A percentile compares a stretch with the other conserved stretches of the same genome.
These are phyloP conservation scores for Halichoerus grypus DNA, from an alignment of 2,113 vertebrate species.

Conservation along the genomic window DNA sequence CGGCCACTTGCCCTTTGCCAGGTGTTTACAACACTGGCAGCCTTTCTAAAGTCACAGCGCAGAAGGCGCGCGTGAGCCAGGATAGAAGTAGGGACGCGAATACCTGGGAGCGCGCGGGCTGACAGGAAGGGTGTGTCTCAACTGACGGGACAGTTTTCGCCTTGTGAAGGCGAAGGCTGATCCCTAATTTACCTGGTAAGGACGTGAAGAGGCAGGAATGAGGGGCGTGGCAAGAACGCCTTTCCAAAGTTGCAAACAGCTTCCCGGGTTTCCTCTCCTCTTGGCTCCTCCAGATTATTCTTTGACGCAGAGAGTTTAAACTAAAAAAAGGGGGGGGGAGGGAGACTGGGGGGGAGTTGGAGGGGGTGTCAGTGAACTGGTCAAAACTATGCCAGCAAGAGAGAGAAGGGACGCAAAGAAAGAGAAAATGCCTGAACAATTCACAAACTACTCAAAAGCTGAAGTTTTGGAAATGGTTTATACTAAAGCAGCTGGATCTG, in stretches of 20 bases:
- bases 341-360: neutral
- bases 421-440: neutral
- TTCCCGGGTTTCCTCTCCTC: neutral
- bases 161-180: neutral
- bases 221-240: neutral
- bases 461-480: neutral
- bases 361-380: neutral
- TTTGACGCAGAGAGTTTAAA: neutral
- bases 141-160: neutral
- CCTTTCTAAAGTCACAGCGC: neutral
- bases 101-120: neutral
- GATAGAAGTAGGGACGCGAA: neutral
- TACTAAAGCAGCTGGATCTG: neutral
- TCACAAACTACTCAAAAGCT: neutral
- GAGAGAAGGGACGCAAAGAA: neutral
- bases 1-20: neutral
- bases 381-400: neutral
- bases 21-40: neutral
- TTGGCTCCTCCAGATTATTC: neutral
- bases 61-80: fast-evolving
- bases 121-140: neutral
- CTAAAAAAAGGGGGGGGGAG: neutral
- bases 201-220: neutral
- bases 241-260: neutral
- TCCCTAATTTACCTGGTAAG: neutral